phyloP scores from a whole-genome alignment of 2,888 invertebrate genomes.

The Hypolimnas misippus region DNA sequence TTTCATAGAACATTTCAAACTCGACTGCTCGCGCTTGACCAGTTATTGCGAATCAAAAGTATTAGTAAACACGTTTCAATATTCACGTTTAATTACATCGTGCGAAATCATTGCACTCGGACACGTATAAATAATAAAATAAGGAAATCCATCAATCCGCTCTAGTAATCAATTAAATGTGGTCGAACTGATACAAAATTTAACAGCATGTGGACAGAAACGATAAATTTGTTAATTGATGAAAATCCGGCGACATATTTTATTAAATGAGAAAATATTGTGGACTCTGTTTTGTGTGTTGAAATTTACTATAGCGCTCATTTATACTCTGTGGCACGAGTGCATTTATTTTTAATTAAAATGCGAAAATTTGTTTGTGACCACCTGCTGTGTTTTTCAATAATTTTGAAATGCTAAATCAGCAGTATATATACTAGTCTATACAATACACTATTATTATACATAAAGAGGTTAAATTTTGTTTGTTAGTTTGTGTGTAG shows the following conservation, averaged over 20 bases:
- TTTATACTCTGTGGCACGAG: not conserved
- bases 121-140: constrained; percentile 43
- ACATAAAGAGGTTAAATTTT: too few relatives aligned
- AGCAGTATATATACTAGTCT: too few relatives aligned
- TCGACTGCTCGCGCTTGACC: too few relatives aligned
- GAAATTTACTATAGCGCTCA: not conserved
- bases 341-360: not conserved
- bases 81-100: constrained; percentile 11
- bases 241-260: not conserved
- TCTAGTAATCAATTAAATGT: constrained; percentile 36
- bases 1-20: too few relatives aligned
- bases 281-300: not conserved
- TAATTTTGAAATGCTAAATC: too few relatives aligned
- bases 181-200: constrained; percentile 34
- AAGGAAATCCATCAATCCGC: constrained; percentile 31
- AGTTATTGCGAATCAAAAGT: not conserved
- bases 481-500: too few relatives aligned
- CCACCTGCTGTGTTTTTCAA: too few relatives aligned
- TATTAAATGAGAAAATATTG: constrained; percentile 5
- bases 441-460: too few relatives aligned
- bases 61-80: not conserved
- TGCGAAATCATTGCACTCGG: constrained; percentile 29
- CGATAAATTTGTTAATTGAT: constrained; percentile 15
- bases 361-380: not conserved
- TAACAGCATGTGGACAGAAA: constrained; percentile 24